phyloP scores from a whole-genome alignment of 2,888 invertebrate species.

The Agonum fuliginosum region DNA sequence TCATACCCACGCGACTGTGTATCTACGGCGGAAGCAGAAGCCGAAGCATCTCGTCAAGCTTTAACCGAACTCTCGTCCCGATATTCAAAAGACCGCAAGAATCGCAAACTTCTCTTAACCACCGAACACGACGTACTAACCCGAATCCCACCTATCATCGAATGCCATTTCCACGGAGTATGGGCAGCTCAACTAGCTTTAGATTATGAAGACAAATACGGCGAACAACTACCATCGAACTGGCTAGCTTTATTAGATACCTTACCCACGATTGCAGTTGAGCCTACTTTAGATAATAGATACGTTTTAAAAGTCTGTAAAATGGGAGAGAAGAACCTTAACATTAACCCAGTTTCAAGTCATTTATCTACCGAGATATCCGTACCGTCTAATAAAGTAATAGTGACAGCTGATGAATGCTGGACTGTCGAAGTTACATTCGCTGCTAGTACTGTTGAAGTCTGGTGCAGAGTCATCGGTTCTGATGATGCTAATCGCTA shows the following conservation, averaged over 20 bases:
- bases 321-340: constrained; percentile 36
- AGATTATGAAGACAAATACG: constrained; percentile 77
- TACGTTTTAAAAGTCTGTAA: constrained; percentile 69
- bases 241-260: constrained; percentile 80
- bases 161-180: constrained; percentile 72
- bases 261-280: constrained; percentile 76
- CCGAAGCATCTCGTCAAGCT: constrained; percentile 71
- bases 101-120: constrained; percentile 65
- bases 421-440: constrained; percentile 72
- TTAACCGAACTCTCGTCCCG: constrained; percentile 69
- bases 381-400: constrained; percentile 69
- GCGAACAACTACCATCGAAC: constrained; percentile 81
- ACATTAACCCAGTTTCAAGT: not conserved
- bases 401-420: constrained; percentile 69
- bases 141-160: constrained; percentile 71
- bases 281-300: constrained; percentile 68
- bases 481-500: constrained; percentile 72
- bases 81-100: constrained; percentile 64
- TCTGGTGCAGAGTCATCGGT: constrained; percentile 75
- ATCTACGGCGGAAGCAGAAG: constrained; percentile 69
- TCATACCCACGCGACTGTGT: constrained; percentile 73
- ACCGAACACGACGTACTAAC: constrained; percentile 67
- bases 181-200: constrained; percentile 73
- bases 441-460: constrained; percentile 72
- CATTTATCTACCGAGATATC: constrained; percentile 66